Conservation (phyloP, 2,797 vertebrate genomes). For the Pampus argenteus region DNA sequence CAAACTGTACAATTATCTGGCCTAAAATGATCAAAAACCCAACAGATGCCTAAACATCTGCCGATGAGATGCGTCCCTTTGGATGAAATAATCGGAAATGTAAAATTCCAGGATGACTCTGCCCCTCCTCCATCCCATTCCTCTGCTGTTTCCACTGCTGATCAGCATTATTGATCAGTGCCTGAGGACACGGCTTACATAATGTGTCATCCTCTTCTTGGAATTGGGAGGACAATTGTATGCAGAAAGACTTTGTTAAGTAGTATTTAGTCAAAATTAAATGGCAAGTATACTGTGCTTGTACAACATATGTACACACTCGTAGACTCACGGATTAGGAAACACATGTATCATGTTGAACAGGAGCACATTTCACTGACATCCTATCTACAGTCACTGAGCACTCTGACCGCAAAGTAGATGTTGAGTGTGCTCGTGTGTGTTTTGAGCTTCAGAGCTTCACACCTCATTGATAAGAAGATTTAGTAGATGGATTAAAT, state of each 20-base stretch:
- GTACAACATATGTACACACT: neutral
- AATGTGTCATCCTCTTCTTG: conserved; percentile 20
- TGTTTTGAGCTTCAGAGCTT: conserved; percentile 17
- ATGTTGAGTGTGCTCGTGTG: conserved; percentile 1
- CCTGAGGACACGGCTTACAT: conserved; percentile 40
- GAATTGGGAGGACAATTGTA: neutral
- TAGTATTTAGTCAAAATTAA: neutral
- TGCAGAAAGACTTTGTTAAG: neutral
- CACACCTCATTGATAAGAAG: conserved; percentile 19
- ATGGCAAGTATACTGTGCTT: neutral
- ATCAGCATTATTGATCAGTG: conserved; percentile 75
- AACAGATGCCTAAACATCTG: conserved; percentile 64
- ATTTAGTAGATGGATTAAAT: neutral
- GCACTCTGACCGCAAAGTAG: conserved; percentile 23
- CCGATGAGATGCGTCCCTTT: conserved; percentile 32
- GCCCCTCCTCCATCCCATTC: conserved; percentile 30
- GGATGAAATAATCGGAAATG: conserved; percentile 45
- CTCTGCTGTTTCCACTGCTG: conserved; percentile 45
- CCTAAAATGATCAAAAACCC: conserved; percentile 36
- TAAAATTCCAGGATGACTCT: conserved; percentile 37
- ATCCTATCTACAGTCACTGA: conserved; percentile 54
- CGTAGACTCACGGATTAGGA: conserved; percentile 27
- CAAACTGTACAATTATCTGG: conserved; percentile 35
- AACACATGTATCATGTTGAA: conserved; percentile 55
- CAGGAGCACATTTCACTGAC: conserved; percentile 62